These are phyloP conservation scores for Tridacna gigas DNA, from an alignment of 2,888 invertebrate genomes.

Conservation along the genomic window DNA sequence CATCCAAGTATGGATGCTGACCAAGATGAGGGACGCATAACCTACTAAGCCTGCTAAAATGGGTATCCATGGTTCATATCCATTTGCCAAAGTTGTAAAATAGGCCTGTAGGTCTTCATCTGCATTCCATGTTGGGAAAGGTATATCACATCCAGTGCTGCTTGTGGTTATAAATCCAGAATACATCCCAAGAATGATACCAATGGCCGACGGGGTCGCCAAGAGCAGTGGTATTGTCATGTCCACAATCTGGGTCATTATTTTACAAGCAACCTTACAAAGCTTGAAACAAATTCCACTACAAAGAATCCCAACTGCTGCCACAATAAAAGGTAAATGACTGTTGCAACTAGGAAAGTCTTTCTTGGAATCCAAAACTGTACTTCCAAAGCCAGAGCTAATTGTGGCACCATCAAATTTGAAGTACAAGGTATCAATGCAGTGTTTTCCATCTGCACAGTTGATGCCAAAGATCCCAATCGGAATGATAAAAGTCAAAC, in stretches of 20 bases:
- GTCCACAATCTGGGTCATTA: slow-evolving; percentile 71
- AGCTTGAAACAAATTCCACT: slow-evolving; percentile 72
- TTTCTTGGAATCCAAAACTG: slow-evolving; percentile 42
- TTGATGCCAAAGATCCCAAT: slow-evolving; percentile 59
- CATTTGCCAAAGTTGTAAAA: background rate
- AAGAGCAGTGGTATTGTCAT: slow-evolving; percentile 72
- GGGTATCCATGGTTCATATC: slow-evolving; percentile 62
- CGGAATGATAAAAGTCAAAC: slow-evolving; percentile 67
- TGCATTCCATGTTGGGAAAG: slow-evolving; percentile 94
- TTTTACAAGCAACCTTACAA: slow-evolving; percentile 73
- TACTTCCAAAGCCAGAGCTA: slow-evolving; percentile 50
- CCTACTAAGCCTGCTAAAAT: slow-evolving; percentile 64
- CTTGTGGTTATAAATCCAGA: slow-evolving; percentile 86
- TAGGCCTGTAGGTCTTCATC: slow-evolving; percentile 86
- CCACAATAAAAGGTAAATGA: slow-evolving; percentile 70
- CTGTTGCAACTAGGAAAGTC: slow-evolving; percentile 48
- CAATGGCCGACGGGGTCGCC: slow-evolving; percentile 69
- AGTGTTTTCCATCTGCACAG: slow-evolving; percentile 56
- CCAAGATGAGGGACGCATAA: slow-evolving; percentile 68
- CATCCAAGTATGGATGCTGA: slow-evolving; percentile 75
- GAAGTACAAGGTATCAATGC: slow-evolving; percentile 65
- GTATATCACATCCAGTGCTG: slow-evolving; percentile 82
- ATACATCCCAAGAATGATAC: slow-evolving; percentile 69
- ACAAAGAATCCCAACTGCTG: slow-evolving; percentile 66
- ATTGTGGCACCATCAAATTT: slow-evolving; percentile 25